Percentiles rank a stretch among this genome's conserved stretches.
phyloP scores from a whole-genome alignment of 2,113 vertebrate genomes.

The Crotophaga sulcirostris region DNA sequence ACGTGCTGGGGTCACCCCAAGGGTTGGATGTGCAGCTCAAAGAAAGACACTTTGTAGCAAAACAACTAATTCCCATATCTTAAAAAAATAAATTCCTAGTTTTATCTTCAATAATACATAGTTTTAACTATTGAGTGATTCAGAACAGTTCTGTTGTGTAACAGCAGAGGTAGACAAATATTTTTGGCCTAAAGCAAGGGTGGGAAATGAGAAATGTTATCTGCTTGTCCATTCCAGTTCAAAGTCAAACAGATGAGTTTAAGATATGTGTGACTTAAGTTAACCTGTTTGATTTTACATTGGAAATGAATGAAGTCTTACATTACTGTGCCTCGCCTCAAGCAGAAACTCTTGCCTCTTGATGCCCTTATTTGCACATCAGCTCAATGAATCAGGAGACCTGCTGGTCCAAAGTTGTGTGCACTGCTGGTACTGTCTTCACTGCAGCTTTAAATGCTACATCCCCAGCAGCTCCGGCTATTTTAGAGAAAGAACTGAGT shows the following conservation, averaged over 20 bases:
- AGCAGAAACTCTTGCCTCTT: not conserved
- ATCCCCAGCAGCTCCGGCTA: not conserved
- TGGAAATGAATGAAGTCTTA: not conserved
- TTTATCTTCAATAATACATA: not conserved
- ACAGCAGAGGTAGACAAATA: not conserved
- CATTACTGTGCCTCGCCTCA: not conserved
- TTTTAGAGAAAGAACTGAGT: not conserved
- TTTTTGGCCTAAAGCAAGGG: conserved; percentile 16
- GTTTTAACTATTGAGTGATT: not conserved
- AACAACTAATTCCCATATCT: not conserved
- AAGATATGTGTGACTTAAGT: not conserved
- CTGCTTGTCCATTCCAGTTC: conserved; percentile 9
- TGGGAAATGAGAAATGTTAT: not conserved
- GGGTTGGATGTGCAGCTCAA: not conserved
- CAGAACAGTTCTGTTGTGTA: not conserved
- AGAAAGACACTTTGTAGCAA: not conserved
- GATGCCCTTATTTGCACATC: not conserved
- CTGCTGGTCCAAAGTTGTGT: not conserved
- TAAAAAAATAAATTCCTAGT: not conserved
- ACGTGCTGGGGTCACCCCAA: not conserved
- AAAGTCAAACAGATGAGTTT: conserved; percentile 28
- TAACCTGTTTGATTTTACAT: not conserved
- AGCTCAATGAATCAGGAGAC: not conserved
- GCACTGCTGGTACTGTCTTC: not conserved
- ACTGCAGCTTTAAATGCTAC: not conserved